Base-by-base conservation (phyloP, 2,113 vertebrate genomes). In the Salvelinus alpinus region DNA sequence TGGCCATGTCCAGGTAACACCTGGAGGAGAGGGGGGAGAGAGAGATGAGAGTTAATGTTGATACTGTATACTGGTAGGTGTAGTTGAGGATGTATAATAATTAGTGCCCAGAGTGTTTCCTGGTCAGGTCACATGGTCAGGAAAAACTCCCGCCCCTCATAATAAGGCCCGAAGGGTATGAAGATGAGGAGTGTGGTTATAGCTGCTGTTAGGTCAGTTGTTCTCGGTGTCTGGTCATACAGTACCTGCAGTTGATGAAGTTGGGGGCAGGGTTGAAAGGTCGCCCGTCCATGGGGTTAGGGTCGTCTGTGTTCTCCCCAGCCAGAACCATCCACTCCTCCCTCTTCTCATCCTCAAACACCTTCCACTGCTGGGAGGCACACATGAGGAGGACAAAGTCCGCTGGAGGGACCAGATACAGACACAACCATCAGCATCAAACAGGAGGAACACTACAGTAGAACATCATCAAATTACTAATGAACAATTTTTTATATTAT, bases 301-400 rank as follows among this genome's bases (percentile, higher is more conserved):
- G 90, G 4, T 80, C 81, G 48, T 99, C 97, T 0, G 83, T 84
- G 88, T 99, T 99, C 74, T 93, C 78, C 0, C 98, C 98, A 0
- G 95, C 96, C 0, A 85, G 71, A 3, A 72, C 86, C 90, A 92
- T 93, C 96, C 97, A 97, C 3, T 94, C 95, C 78, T 95, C 93
- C 0, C 78, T 89, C 75, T 85, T 90, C 88, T 99, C 97, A 0
- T 93, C 92, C 0, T 88, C 83, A 67, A 99, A 99, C 25, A 99
- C 96, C 44, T 93, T 92, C 96, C 96, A 97, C 81, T 99, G 98
- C 92, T 98, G 97, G 0, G 96, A 96, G 0, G 88, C 95, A 0
- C 96, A 97, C 71, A 99, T 93, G 87, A 99, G 94, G 88, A 99
- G 93, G 62, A 97, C 72, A 71, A 98, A 98, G 83, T 99, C 98